Evolutionary conservation across 2,797 vertebrate species (phyloP).

Genomic region (Halcyon smyrnensis): DNA sequence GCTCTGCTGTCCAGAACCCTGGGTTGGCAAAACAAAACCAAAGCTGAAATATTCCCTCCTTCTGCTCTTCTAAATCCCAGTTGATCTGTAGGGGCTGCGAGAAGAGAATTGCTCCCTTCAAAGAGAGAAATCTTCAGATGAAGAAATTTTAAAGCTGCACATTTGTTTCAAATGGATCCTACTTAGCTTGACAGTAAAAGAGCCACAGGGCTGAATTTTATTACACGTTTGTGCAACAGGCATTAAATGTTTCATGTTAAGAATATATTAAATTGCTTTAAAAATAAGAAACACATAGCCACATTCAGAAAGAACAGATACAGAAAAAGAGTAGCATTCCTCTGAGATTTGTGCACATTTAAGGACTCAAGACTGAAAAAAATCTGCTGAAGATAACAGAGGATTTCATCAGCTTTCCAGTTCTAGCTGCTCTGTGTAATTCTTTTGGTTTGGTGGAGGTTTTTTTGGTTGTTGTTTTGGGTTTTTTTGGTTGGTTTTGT

Average conservation of each 20-base stretch:
- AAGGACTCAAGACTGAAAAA: not conserved
- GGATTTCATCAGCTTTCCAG: not conserved
- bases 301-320: not conserved
- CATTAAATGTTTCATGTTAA: conserved; percentile 62
- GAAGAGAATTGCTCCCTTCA: conserved; percentile 8
- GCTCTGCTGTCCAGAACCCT: not conserved
- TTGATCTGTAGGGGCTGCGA: not conserved
- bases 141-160: conserved; percentile 36
- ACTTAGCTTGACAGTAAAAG: conserved; percentile 57
- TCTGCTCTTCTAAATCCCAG: not conserved
- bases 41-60: not conserved
- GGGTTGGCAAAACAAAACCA: not conserved
- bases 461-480: fast-evolving
- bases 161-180: conserved; percentile 52
- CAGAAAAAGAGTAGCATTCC: not conserved
- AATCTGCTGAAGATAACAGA: not conserved
- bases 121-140: conserved; percentile 10
- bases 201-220: conserved; percentile 62
- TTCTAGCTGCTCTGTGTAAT: not conserved
- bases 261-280: conserved; percentile 53
- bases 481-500: not conserved
- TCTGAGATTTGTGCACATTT: not conserved
- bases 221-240: conserved; percentile 61
- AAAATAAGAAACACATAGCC: not conserved
- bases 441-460: not conserved